Percentiles rank a stretch among this genome's conserved stretches.
Conservation (phyloP, 2,113 vertebrate species). For the Syngnathus floridae region DNA sequence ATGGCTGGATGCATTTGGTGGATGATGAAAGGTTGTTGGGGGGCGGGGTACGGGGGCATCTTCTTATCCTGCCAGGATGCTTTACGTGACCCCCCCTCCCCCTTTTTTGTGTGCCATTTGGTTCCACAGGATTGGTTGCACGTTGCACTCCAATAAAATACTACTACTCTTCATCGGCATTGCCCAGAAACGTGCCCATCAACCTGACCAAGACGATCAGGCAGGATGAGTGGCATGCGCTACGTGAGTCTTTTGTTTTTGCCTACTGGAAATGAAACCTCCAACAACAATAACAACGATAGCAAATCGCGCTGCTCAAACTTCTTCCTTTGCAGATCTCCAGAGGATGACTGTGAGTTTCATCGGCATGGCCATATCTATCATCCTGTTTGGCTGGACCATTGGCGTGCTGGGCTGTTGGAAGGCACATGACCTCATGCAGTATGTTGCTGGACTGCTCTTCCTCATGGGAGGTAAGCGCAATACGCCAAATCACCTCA, state of each 20-base stretch:
- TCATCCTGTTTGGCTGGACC: slow-evolving; percentile 89
- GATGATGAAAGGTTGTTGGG: slow-evolving; percentile 17
- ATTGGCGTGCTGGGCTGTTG: slow-evolving; percentile 87
- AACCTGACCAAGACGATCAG: slow-evolving; percentile 87
- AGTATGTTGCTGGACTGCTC: slow-evolving; percentile 89
- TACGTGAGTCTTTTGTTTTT: slow-evolving; percentile 75
- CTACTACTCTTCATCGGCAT: slow-evolving; percentile 84
- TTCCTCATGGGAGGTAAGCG: slow-evolving; percentile 92
- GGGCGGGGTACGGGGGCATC: slow-evolving; percentile 16
- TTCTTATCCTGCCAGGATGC: slow-evolving; percentile 15
- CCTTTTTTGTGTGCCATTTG: slow-evolving; percentile 43
- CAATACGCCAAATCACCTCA: slow-evolving; percentile 37
- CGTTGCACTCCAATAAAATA: slow-evolving; percentile 86
- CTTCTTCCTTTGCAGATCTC: slow-evolving; percentile 68
- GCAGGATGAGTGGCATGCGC: slow-evolving; percentile 88
- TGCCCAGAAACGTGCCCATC: slow-evolving; percentile 81
- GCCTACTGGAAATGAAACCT: slow-evolving; percentile 8
- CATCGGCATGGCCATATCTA: slow-evolving; percentile 88
- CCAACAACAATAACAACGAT: background rate
- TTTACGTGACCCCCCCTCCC: slow-evolving; percentile 33
- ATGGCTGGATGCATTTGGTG: slow-evolving; percentile 29
- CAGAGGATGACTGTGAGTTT: slow-evolving; percentile 91
- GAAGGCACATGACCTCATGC: slow-evolving; percentile 89
- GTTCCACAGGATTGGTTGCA: slow-evolving; percentile 72
- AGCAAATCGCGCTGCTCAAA: background rate